These are phyloP conservation scores for Gila orcuttii DNA, from an alignment of 2,113 vertebrate genomes.

Conservation along the genomic window DNA sequence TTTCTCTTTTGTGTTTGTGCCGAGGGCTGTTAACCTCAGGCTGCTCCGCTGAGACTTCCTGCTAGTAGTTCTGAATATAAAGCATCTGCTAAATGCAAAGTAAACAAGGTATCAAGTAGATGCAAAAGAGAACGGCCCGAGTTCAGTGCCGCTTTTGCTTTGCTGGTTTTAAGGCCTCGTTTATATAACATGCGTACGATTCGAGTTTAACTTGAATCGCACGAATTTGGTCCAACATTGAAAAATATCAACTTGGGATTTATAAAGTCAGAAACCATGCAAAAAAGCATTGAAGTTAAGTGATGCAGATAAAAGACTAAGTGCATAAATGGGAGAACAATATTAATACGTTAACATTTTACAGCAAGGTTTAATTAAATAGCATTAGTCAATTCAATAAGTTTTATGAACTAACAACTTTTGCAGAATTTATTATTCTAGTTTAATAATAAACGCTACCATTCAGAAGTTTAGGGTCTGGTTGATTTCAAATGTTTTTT, in stretches of 20 bases:
- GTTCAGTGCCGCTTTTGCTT: neutral
- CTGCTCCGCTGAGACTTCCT: neutral
- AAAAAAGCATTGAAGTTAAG: neutral
- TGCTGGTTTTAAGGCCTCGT: neutral
- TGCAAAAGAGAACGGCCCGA: neutral
- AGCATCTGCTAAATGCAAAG: constrained; percentile 21
- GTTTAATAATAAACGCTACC: neutral
- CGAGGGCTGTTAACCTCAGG: constrained; percentile 11
- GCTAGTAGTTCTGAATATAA: neutral
- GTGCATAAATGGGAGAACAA: neutral
- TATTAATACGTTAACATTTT: neutral
- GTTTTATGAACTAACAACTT: neutral
- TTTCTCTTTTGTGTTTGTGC: neutral
- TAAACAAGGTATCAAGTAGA: constrained; percentile 14
- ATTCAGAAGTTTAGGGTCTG: neutral
- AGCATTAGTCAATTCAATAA: neutral
- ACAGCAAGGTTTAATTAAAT: neutral
- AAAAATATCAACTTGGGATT: neutral
- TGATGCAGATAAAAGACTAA: neutral
- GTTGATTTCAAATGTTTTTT: too few species aligned
- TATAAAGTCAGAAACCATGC: neutral
- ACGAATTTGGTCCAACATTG: neutral
- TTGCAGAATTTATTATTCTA: neutral
- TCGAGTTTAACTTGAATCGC: neutral
- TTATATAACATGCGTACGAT: neutral